phyloP scores from a whole-genome alignment of 2,113 vertebrate species.

The Irena cyanogastra region DNA sequence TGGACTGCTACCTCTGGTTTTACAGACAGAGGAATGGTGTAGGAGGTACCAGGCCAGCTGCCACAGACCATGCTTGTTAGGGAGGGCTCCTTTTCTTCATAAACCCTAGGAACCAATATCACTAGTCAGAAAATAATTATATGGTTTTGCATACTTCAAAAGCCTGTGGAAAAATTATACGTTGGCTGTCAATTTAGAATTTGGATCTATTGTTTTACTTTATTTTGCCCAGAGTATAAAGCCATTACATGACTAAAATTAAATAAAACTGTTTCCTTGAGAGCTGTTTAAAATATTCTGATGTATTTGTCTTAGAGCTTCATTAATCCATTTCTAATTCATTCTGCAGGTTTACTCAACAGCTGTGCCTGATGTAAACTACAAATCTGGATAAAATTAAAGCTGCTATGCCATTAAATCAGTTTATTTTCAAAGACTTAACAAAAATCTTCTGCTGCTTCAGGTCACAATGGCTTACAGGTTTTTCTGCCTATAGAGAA shows the following conservation, averaged over 20 bases:
- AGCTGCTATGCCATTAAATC: conserved; percentile 41
- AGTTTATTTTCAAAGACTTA: conserved; percentile 52
- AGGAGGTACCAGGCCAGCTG: conserved; percentile 1
- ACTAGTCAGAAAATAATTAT: conserved; percentile 51
- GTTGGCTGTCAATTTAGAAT: conserved; percentile 37
- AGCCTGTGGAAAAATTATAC: background rate
- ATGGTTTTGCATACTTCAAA: conserved; percentile 39
- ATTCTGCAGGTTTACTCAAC: conserved; percentile 66
- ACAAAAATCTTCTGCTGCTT: conserved; percentile 34
- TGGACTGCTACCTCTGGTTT: background rate
- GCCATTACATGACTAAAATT: conserved; percentile 46
- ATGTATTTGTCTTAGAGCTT: conserved; percentile 57
- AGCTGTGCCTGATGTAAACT: conserved; percentile 57
- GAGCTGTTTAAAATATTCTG: conserved; percentile 52
- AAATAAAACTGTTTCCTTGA: conserved; percentile 47
- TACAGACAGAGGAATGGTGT: background rate
- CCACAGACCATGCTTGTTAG: background rate
- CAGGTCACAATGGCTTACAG: background rate
- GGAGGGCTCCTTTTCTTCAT: background rate
- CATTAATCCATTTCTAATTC: conserved; percentile 68
- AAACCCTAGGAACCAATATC: background rate
- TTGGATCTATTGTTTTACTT: conserved; percentile 43
- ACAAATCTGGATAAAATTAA: conserved; percentile 63
- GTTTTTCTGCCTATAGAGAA: background rate
- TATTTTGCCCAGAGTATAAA: conserved; percentile 50